Conservation (phyloP, 2,113 vertebrate genomes). For the Cavia porcellus region DNA sequence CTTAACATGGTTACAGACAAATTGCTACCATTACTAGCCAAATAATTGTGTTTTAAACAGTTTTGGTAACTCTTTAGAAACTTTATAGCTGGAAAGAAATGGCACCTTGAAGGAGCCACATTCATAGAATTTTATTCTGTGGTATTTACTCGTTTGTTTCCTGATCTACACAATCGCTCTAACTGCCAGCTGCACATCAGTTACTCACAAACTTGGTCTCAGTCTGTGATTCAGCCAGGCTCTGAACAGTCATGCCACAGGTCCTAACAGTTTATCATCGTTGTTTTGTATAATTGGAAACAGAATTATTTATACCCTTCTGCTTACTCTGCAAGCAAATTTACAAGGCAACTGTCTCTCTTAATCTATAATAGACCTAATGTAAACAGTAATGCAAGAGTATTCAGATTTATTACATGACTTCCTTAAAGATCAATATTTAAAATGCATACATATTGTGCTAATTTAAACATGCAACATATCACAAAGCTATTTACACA, state of each 20-base stretch:
- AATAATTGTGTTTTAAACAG: conserved; percentile 64
- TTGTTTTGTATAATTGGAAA: conserved; percentile 92
- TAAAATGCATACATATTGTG: conserved; percentile 88
- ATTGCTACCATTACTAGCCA: conserved; percentile 81
- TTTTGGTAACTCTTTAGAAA: conserved; percentile 78
- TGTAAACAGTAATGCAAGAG: conserved; percentile 88
- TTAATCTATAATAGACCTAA: conserved; percentile 91
- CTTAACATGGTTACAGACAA: conserved; percentile 80
- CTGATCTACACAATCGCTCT: conserved; percentile 85
- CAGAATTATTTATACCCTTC: conserved; percentile 90
- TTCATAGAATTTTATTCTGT: conserved; percentile 81
- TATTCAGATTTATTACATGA: conserved; percentile 87
- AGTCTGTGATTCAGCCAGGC: conserved; percentile 76
- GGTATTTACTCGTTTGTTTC: conserved; percentile 84
- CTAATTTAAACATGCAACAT: conserved; percentile 87
- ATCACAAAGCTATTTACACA: conserved; percentile 86
- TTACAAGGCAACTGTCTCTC: conserved; percentile 93
- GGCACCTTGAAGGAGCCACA: conserved; percentile 72
- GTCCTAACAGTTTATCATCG: conserved; percentile 90
- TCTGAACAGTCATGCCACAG: conserved; percentile 84
- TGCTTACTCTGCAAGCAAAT: conserved; percentile 85
- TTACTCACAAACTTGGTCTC: conserved; percentile 67
- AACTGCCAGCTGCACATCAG: conserved; percentile 68
- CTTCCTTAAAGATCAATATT: conserved; percentile 88
- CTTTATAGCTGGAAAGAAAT: conserved; percentile 87